Evolutionary conservation across 2,797 vertebrate genomes (phyloP), one percentile per base, ranked within the genome.

Genomic region (Anableps anableps): DNA sequence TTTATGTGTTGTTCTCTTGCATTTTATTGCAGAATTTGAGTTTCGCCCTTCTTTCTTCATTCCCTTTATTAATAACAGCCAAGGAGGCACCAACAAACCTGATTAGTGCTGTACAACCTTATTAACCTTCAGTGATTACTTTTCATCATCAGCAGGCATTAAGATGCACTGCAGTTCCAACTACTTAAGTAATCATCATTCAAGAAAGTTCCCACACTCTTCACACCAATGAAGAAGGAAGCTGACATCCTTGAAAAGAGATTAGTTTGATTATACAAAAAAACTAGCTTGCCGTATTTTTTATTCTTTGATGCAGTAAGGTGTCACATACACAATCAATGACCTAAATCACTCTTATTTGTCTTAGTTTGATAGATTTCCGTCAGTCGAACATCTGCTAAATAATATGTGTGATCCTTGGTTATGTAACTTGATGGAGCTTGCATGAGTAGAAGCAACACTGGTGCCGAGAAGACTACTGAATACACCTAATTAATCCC

Each of bases 111-210:
- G 74, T 76, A 78, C 86, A 83, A 85, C 79, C 85, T 86, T 89
- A 90, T 93, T 94, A 93, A 94, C 93, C 89, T 91, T 87, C 78
- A 91, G 19, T 91, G 87, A 94, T 93, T 92, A 91, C 80, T 87
- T 81, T 85, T 86, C 85, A 86, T 89, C 86, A 87, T 68, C 85
- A 78, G 76, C 68, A 45, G 41, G 26, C 73, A 88, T 92, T 85
- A 90, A 77, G 79, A 89, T 87, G 85, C 78, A 83, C 73, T 71
- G 70, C 23, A 89, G 76, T 85, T 88, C 75, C 80, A 86, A 85
- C 80, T 88, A 86, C 85, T 91, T 84, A 70, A 88, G 80, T 75
- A 86, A 88, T 94, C 87, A 88, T 93, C 86, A 92, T 64, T 76
- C 78, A 76, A 87, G 68, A 91, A 88, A 75, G 88, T 91, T 90